Conservation (phyloP, 2,113 vertebrate species). For the Colossoma macropomum region DNA sequence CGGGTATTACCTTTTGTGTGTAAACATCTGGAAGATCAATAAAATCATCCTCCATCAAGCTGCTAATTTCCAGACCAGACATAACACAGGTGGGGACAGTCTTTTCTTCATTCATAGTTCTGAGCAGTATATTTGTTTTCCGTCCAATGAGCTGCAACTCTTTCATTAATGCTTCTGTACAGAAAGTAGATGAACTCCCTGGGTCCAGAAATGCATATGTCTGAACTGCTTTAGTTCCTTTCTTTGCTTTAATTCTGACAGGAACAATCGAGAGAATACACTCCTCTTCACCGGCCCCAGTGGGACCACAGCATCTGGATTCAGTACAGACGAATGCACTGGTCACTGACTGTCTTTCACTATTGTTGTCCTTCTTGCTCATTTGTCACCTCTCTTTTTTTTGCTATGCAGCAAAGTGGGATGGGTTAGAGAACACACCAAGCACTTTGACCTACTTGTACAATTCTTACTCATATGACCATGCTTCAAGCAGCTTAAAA, state of each 20-base stretch:
- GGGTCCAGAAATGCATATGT: background rate
- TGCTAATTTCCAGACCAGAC: background rate
- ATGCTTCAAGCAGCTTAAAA: constrained; percentile 22
- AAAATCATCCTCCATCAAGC: background rate
- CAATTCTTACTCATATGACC: background rate
- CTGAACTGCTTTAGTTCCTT: background rate
- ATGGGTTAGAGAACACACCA: background rate
- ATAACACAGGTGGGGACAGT: background rate
- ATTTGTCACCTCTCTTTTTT: background rate
- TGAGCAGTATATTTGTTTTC: no score
- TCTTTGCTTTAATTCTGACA: background rate
- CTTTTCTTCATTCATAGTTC: background rate
- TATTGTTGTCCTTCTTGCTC: background rate
- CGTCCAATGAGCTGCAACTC: background rate
- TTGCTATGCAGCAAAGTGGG: background rate
- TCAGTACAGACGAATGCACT: background rate
- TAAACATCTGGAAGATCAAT: background rate
- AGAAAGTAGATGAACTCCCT: constrained; percentile 1
- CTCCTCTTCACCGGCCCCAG: background rate
- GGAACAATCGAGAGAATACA: background rate
- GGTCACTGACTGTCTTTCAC: background rate
- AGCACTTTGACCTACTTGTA: background rate
- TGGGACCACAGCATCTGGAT: constrained; percentile 2
- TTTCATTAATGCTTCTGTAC: background rate
- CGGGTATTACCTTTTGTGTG: background rate